phyloP scores from a whole-genome alignment of 1,140 invertebrate species.

The Stegodyphus dumicola region DNA sequence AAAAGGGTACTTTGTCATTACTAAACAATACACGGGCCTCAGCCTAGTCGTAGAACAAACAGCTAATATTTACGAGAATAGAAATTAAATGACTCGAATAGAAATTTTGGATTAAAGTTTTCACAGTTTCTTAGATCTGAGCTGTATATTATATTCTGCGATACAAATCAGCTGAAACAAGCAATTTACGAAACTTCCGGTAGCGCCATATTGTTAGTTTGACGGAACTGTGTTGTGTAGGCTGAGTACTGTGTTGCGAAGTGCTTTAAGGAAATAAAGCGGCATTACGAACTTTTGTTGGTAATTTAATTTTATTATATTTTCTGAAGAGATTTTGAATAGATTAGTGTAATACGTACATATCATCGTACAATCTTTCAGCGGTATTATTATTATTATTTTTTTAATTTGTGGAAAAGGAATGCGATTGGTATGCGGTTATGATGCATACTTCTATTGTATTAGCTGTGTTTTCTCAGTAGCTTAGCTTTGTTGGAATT shows the following conservation, averaged over 20 bases:
- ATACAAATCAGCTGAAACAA: too few species aligned
- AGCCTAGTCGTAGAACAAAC: too few species aligned
- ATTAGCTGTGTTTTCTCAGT: background rate
- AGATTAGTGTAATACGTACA: background rate
- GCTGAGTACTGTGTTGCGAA: background rate
- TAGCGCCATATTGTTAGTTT: slow-evolving; percentile 37
- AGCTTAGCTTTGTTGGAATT: background rate
- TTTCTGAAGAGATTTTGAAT: background rate
- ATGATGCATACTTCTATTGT: background rate
- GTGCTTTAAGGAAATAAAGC: background rate
- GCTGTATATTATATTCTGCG: too few species aligned
- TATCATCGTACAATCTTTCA: background rate
- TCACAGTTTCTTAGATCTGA: too few species aligned
- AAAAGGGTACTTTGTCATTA: too few species aligned
- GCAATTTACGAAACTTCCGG: slow-evolving; percentile 38
- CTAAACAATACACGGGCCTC: too few species aligned
- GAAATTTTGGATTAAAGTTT: too few species aligned
- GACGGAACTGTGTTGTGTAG: background rate
- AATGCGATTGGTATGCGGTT: slow-evolving; percentile 10
- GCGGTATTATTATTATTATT: background rate
- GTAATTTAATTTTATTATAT: background rate
- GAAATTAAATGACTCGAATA: too few species aligned
- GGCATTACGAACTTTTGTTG: background rate
- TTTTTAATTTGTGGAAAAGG: background rate
- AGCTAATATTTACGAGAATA: too few species aligned